Evolutionary conservation across 2,113 vertebrate species (phyloP), one percentile per base, ranked within the genome.

Genomic region (Holacanthus passer): DNA sequence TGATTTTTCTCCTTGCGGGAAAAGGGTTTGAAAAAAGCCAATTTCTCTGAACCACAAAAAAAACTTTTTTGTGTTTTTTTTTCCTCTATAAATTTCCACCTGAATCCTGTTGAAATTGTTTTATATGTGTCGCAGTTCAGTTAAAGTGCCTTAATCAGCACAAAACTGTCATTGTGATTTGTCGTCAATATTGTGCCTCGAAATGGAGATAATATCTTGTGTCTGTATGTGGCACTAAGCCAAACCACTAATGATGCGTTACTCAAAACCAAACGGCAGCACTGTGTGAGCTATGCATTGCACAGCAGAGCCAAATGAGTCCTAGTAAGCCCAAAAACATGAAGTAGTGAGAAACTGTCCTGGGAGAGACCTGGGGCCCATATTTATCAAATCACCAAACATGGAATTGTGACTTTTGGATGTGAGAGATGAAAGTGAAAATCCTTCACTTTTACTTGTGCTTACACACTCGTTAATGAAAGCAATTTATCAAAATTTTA

Each of bases 221-320:
- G 27, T 84, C 17, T 82, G 62, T 5, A 5, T 53, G 64, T 58
- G 55, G 65, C 37, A 64, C 32, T 0, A 37, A 29, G 58, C 71
- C 77, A 75, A 64, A 79, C 77, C 72, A 59, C 77, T 70, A 59
- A 85, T 66, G 22, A 73, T 20, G 14, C 7, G 48, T 56, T 68
- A 37, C 65, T 83, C 20, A 47, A 77, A 86, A 78, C 29, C 48
- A 65, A 73, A 52, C 43, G 0, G 41, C 1, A n/a, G 60, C 32
- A 24, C 31, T 48, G 29, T 41, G 16, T 72, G 32, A 77, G 22
- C 29, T 72, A 35, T 65, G 31, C 6, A 68, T 1, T 71, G 27
- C 53, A 37, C 82, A 66, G 70, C 14, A 32, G 37, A 6, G 67
- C 35, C 50, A 37, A 60, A 50, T 75, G 48, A 82, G 60, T 29